Percentiles rank a stretch among this genome's conserved stretches.
Evolutionary conservation across 2,888 invertebrate species (phyloP).

Genomic region (Zelleria hepariella): DNA sequence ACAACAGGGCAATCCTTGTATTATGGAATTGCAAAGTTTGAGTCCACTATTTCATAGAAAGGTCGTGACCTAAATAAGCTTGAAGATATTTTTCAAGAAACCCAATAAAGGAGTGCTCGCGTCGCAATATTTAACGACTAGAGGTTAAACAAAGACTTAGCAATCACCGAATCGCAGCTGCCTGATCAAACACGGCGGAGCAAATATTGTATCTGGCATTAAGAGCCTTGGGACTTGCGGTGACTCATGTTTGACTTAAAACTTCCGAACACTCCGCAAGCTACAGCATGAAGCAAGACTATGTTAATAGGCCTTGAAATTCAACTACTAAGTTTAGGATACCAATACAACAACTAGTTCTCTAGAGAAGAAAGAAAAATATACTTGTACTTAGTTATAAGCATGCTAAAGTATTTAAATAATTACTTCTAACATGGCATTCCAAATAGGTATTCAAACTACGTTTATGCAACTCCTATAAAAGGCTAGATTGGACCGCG

Average conservation of each 20-base stretch:
- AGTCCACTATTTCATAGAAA: no score
- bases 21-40: neutral
- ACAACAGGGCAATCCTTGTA: neutral
- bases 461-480: neutral
- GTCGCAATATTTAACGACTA: neutral
- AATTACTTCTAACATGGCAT: neutral
- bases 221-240: neutral
- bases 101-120: neutral
- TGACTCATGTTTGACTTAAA: neutral
- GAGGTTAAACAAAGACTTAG: neutral
- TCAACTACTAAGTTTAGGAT: constrained; percentile 1
- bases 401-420: neutral
- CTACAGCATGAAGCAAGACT: neutral
- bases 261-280: neutral
- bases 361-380: neutral
- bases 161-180: constrained; percentile 1
- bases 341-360: neutral
- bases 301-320: constrained; percentile 4
- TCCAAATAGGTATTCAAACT: neutral
- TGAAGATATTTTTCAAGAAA: neutral
- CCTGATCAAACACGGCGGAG: constrained; percentile 1
- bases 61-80: neutral
- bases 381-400: neutral
- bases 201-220: constrained; percentile 2
- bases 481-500: neutral